phyloP scores from a whole-genome alignment of 1,140 invertebrate species.

The Popillia japonica region DNA sequence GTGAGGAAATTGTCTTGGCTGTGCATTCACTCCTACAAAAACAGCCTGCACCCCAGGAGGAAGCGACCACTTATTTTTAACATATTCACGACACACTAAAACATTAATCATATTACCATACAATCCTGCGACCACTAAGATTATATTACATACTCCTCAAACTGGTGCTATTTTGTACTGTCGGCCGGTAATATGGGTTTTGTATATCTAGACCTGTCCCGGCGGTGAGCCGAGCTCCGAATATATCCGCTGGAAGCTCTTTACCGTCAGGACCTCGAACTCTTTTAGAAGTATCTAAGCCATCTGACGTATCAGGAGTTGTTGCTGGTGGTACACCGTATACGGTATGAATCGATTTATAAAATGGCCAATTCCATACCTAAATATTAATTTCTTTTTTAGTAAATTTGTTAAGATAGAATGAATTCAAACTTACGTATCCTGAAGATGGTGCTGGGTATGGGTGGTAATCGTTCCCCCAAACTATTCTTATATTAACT shows the following conservation, averaged over 20 bases:
- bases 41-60: not conserved
- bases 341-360: too few species aligned
- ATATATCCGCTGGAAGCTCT: not conserved
- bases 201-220: not conserved
- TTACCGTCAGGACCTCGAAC: not conserved
- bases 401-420: too few species aligned
- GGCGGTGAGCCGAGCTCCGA: not conserved
- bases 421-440: too few species aligned
- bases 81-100: not conserved
- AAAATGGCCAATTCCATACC: too few species aligned
- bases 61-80: not conserved
- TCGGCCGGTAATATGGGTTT: not conserved
- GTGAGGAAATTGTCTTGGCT: conserved; percentile 24
- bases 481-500: too few species aligned
- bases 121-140: not conserved
- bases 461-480: too few species aligned
- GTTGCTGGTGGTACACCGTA: not conserved
- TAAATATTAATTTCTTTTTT: too few species aligned
- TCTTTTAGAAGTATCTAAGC: not conserved
- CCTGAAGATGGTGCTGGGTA: too few species aligned
- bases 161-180: not conserved
- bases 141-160: not conserved
- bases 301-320: not conserved
- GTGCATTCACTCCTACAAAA: conserved; percentile 7
- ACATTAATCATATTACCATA: not conserved